Base-by-base conservation (phyloP, 2,797 vertebrate genomes). In the Mormyrus proboscirostris region DNA sequence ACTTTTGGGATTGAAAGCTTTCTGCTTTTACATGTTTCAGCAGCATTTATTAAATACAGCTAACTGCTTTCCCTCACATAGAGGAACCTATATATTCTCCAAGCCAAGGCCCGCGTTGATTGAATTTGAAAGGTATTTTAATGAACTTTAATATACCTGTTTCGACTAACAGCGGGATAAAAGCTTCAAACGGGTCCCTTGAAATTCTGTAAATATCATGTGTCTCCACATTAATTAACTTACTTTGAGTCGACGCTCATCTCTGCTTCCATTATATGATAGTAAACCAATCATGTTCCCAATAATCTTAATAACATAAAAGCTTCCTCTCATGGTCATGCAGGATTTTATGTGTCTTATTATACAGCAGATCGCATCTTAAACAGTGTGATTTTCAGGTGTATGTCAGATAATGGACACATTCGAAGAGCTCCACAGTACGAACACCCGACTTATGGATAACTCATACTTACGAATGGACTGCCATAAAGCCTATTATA, bases 91-190 rank as follows among this genome's bases (percentile, higher is more conserved):
- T 22, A 44, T 41, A 57, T 88, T 88, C 79, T 51, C 65, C 51
- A 14, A 44, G 16, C 69, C 14, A 82, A 82, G 53, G 51, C 22
- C n/a, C 3, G 6, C 19, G 51, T 87, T 86, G 86, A 91, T 90
- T 88, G 88, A 91, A 90, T 88, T 89, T 76, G 62, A 92, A 92
- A 90, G 90, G 89, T 88, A 90, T 79, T 90, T 57, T 89, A 90
- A 91, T 92, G 88, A 90, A 85, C 44, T 62, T 59, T 82, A 90
- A 88, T 89, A 89, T 85, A 90, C 69, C 47, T 73, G 16, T 87
- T 91, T 91, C 19, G 16, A 82, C 65, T 90, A 88, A 87, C 89
- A 91, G 91, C 90, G 79, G 91, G 89, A 88, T 91, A 91, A 92
- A 92, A 93, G 89, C 89, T 88, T 89, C 88, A 88, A 19, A 22